Base-by-base conservation (phyloP, 2,797 vertebrate species). In the Molossus molossus region DNA sequence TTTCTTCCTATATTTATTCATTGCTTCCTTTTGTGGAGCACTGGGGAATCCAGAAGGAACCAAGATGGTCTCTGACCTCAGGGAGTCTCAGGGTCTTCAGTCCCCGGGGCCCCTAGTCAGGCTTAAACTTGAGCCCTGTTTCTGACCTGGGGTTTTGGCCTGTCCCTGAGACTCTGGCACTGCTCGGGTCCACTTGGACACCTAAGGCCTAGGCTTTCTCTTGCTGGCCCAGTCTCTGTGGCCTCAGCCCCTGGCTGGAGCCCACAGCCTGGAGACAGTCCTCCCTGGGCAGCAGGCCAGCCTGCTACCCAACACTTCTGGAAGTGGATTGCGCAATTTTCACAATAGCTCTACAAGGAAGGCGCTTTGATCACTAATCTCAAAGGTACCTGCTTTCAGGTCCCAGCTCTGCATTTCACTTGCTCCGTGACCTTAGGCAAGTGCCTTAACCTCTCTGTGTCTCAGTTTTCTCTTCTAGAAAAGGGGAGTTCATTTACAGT, bases 1-100 rank as follows among this genome's bases (percentile, higher is more conserved):
- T 95, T 94, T 92, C 77, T 96, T 95, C 87, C 77, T 91, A 45
- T 93, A 81, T 96, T 96, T 96, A 94, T 90, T 70, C 77, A 95
- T 40, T 11, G 25, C 45, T 95, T 96, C 86, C 88, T 69, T 82
- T 79, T 72, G 40, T 67, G 70, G 57, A 60, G 81, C 40, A 57
- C 87, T 15, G n/a, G 64, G 77, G 58, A 92, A 87, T 86, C 62
- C 73, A 94, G 60, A 76, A 82, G 58, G 87, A 87, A 90, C 87
- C 40, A 83, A 89, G 23, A 84, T 20, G 11, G 58, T 90, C 33
- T 94, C 80, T 82, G 77, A 57, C 75, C 80, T 96, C 60, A 85
- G 91, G 53, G 20, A 80, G 67, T 70, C 77, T 93, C 53, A 82
- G 82, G 25, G 37, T 55, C 40, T 96, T 13, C 3, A 76, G 33